phyloP scores from a whole-genome alignment of 2,113 vertebrate genomes.

The Proteles cristata region DNA sequence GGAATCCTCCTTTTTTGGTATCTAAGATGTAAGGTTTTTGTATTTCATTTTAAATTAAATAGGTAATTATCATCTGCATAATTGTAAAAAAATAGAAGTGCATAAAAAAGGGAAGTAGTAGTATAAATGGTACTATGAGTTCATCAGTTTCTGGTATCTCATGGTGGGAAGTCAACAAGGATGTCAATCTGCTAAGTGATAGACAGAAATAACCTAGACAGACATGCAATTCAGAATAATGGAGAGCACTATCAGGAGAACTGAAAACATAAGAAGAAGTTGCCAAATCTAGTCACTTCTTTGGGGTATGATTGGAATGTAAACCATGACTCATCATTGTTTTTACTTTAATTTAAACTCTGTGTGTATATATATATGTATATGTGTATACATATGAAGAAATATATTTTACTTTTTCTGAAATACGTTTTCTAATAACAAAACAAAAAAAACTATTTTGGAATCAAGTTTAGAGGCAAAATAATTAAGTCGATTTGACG shows the following conservation, averaged over 20 bases:
- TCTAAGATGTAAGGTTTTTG: not conserved
- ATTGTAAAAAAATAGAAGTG: not conserved
- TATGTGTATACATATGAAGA: not conserved
- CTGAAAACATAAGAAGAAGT: not conserved
- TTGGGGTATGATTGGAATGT: not conserved
- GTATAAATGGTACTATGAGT: not conserved
- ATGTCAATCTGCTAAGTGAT: not conserved
- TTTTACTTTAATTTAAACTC: not conserved
- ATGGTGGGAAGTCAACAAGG: not conserved
- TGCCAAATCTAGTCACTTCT: not conserved
- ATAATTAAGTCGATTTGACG: not conserved
- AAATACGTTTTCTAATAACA: not conserved
- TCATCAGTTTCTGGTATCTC: not conserved
- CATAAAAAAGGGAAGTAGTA: not conserved
- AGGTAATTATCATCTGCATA: not conserved
- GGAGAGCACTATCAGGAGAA: not conserved
- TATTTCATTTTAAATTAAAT: not conserved
- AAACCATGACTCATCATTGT: not conserved
- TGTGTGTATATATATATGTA: not conserved
- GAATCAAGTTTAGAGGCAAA: not conserved
- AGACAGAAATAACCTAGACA: not conserved
- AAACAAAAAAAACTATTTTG: not conserved
- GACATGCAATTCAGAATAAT: not conserved
- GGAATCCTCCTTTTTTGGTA: not conserved
- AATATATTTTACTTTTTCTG: not conserved